Evolutionary conservation across 2,113 vertebrate species (phyloP), one percentile per base, ranked within the genome.

Genomic region (Chroicocephalus ridibundus): DNA sequence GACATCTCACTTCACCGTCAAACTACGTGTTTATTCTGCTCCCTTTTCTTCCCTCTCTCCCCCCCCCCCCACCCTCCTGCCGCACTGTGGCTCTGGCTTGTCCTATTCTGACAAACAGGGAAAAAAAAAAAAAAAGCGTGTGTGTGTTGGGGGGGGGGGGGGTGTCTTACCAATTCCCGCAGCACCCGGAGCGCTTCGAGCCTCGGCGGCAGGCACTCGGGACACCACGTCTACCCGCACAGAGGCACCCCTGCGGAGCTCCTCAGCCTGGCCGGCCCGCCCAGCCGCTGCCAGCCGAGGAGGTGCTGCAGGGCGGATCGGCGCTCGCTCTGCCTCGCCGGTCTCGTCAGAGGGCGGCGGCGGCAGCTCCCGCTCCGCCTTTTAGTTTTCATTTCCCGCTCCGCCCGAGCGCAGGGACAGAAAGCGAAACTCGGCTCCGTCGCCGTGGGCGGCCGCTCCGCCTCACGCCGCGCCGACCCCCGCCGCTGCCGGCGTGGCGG

Each of bases 391-490:
- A 15, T 97, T 97, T 96, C 97, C 69, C 93, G 27, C 32, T 11
- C 19, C 2, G 2, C 6, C 5, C 0, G 3, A 7, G 4, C 13
- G 13, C 32, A 0, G 11, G 3, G 4, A 68, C 20, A 14, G 96
- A 97, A 97, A 97, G 88, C 90, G 97, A 97, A 97, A 97, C 95
- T 82, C 0, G 7, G 36, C 10, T 20, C 13, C 7, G 34, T 32
- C 27, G 34, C 2, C 25, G 19, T 19, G 17, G 13, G 13, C 25
- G 2, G n/a, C 27, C 11, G 7, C 8, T 2, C 13, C 29, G 17
- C 46, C 64, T 57, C 60, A 14, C 47, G 7, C 12, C 19, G 9
- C 4, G 5, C 9, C 24, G 10, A 5, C 20, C 13, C 34, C 38
- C 7, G 15, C 72, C 20, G 26, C 57, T 4, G 34, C 17, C 8